phyloP scores from a whole-genome alignment of 2,113 vertebrate species.

The Oryzias javanicus region DNA sequence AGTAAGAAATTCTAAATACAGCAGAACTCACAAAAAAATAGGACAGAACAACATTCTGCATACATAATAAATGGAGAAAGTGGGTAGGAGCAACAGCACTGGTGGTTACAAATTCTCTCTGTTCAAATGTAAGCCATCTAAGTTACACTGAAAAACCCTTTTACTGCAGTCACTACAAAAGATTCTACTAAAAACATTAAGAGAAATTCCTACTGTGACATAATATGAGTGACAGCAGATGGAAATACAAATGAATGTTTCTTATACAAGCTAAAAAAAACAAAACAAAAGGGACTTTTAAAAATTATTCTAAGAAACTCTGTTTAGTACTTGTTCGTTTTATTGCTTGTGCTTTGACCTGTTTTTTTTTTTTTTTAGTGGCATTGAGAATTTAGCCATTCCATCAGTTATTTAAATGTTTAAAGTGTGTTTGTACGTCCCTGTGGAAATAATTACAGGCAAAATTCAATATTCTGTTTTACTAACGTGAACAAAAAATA shows the following conservation, averaged over 20 bases:
- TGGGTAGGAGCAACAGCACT: constrained; percentile 20
- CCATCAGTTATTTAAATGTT: background rate
- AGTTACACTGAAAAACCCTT: constrained; percentile 14
- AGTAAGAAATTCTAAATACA: constrained; percentile 28
- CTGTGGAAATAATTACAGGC: too few relatives aligned
- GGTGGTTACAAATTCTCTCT: constrained; percentile 44
- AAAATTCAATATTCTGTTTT: too few relatives aligned
- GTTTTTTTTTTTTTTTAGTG: background rate
- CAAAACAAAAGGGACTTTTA: background rate
- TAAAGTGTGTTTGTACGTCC: background rate
- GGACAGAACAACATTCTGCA: constrained; percentile 34
- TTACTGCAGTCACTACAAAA: constrained; percentile 19
- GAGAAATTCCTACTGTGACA: constrained; percentile 13
- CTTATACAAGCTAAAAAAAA: background rate
- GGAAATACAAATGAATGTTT: background rate
- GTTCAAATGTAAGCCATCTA: constrained; percentile 35
- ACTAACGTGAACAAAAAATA: too few relatives aligned
- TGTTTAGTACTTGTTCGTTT: background rate
- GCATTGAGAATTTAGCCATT: background rate
- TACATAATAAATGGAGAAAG: constrained; percentile 47
- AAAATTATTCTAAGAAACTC: too few relatives aligned
- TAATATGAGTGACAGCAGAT: constrained; percentile 19
- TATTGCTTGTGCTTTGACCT: background rate
- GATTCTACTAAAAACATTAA: constrained; percentile 15
- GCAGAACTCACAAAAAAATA: constrained; percentile 28